Evolutionary conservation across 2,888 invertebrate species (phyloP), one percentile per base, ranked within the genome.

Genomic region (Lottia gigantea): DNA sequence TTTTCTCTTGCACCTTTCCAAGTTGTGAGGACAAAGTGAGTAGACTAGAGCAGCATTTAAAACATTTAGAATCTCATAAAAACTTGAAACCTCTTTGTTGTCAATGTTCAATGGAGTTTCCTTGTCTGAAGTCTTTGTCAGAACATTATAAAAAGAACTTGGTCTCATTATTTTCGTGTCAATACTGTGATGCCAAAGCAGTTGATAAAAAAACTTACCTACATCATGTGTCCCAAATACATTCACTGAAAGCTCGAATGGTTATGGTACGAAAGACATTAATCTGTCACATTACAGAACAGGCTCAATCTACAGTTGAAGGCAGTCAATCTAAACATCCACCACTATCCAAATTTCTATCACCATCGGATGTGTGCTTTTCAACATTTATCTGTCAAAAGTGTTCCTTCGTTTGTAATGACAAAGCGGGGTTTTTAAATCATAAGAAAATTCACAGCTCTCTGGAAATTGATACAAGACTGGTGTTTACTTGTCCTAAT

Each of bases 121-220:
- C 19, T 14, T 23, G 23, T 2, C 11, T 55, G 19, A 8, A 55
- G 12, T 55, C 23, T 19, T 55, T 55, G 23, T 55, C 55, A 19
- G 55, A 55, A 55, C 55, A 55, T 23, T 55, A 55, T 55, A 23
- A 55, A 55, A 19, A 55, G 55, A 55, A 55, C 14, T 12, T 55
- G 55, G 19, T 55, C 19, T 55, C 55, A 19, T 14, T 55, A 12
- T 55, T 55, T 55, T 19, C 55, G 0, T 55, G 55, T 23, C 12
- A 19, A 4, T 55, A 55, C 8, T 55, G 55, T 55, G 55, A 55
- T 16, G 55, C 55, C 4, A 55, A 55, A 55, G 55, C 55, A 23
- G 23, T 23, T 23, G 55, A 55, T 19, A 55, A 6, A 15, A 23
- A 23, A 11, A 19, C 55, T 15, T 55, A 23, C 19, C 23, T 55